Conservation (phyloP, 2,888 invertebrate genomes). For the Calameuta pallipes region DNA sequence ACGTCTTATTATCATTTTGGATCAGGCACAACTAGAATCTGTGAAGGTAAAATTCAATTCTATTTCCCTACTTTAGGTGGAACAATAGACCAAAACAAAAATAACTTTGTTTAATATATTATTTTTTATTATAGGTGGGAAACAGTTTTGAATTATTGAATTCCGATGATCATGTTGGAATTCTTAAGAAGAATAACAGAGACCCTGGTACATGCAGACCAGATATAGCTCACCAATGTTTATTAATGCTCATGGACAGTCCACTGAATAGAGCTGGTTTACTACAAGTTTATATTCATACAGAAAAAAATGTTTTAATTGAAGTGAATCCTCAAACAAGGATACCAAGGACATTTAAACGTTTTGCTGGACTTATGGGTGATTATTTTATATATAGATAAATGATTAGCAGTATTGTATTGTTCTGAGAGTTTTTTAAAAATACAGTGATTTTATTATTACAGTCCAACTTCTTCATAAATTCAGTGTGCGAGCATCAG, state of each 20-base stretch:
- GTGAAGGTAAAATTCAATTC: slow-evolving; percentile 79
- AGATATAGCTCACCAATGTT: slow-evolving; percentile 97
- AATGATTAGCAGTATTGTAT: background rate
- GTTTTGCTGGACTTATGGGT: slow-evolving; percentile 98
- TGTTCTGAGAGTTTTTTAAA: slow-evolving; percentile 5
- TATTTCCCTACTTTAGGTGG: background rate
- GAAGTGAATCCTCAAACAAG: slow-evolving; percentile 97
- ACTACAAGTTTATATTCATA: slow-evolving; percentile 94
- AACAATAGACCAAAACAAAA: slow-evolving; percentile 3
- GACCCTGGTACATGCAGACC: slow-evolving; percentile 92
- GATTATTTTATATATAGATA: slow-evolving; percentile 37
- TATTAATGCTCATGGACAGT: slow-evolving; percentile 97
- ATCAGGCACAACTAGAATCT: slow-evolving; percentile 94
- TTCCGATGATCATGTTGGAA: slow-evolving; percentile 90
- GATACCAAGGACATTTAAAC: slow-evolving; percentile 95
- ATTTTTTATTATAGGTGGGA: slow-evolving; percentile 74
- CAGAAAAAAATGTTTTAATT: slow-evolving; percentile 91
- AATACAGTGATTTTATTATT: background rate
- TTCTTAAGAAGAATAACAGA: slow-evolving; percentile 86
- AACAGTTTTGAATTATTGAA: slow-evolving; percentile 91
- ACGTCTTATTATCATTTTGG: slow-evolving; percentile 91
- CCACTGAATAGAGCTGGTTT: slow-evolving; percentile 96
- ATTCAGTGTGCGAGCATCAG: slow-evolving; percentile 90
- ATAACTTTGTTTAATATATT: slow-evolving; percentile 10
- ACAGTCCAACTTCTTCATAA: slow-evolving; percentile 96